Evolutionary conservation across 2,113 vertebrate species (phyloP).

Genomic region (Plecturocebus donacophilus): DNA sequence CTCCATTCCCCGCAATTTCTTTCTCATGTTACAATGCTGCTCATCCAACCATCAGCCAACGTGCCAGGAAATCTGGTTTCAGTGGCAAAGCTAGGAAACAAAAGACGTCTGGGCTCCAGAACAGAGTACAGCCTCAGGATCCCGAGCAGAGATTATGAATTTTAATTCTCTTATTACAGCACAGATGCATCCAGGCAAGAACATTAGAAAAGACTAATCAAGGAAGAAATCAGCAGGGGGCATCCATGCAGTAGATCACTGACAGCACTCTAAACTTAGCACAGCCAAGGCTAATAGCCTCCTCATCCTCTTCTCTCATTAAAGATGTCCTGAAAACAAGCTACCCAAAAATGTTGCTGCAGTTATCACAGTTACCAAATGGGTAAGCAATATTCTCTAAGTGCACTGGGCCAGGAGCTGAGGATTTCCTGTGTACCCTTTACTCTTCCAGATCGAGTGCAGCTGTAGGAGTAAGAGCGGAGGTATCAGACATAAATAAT

Average conservation of each 20-base stretch:
- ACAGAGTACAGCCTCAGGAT: background rate
- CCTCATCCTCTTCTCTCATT: slow-evolving; percentile 61
- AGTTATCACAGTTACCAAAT: slow-evolving; percentile 63
- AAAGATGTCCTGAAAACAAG: slow-evolving; percentile 64
- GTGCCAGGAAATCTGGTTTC: slow-evolving; percentile 47
- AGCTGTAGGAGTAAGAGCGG: background rate
- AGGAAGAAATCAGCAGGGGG: slow-evolving; percentile 66
- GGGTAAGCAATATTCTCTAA: slow-evolving; percentile 64
- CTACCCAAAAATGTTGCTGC: slow-evolving; percentile 49
- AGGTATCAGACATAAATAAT: slow-evolving; percentile 43
- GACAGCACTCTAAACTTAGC: slow-evolving; percentile 63
- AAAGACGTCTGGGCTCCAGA: background rate
- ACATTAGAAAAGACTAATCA: slow-evolving; percentile 68
- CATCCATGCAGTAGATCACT: background rate
- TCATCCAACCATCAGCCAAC: background rate
- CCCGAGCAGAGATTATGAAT: slow-evolving; percentile 49
- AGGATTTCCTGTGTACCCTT: slow-evolving; percentile 56
- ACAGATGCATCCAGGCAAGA: background rate
- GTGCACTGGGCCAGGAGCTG: slow-evolving; percentile 48
- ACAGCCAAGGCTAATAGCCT: slow-evolving; percentile 53
- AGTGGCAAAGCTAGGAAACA: slow-evolving; percentile 33
- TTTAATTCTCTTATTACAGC: slow-evolving; percentile 49
- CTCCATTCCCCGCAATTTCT: background rate
- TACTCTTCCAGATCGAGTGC: slow-evolving; percentile 40
- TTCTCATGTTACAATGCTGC: background rate